These are phyloP conservation scores for Arctia plantaginis DNA, from an alignment of 2,888 invertebrate species.

Conservation along the genomic window DNA sequence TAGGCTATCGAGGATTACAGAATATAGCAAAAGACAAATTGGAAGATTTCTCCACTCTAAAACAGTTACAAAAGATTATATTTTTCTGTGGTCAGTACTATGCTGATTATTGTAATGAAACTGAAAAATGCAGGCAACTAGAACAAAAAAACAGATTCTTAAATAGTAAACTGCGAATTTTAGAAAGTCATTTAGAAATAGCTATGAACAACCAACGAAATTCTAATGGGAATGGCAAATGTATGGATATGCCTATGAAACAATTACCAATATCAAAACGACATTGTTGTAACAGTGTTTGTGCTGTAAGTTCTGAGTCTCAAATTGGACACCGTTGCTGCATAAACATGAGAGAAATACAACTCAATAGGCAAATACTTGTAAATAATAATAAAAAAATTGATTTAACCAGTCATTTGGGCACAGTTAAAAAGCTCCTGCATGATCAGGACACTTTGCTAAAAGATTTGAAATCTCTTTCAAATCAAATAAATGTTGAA, in stretches of 20 bases:
- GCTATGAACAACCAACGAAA: conserved; percentile 57
- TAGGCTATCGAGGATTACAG: conserved; percentile 64
- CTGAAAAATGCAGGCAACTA: conserved; percentile 53
- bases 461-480: conserved; percentile 60
- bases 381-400: conserved; percentile 22
- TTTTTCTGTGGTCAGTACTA: conserved; percentile 66
- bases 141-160: conserved; percentile 68
- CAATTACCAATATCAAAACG: conserved; percentile 15
- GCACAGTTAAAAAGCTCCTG: conserved; percentile 63
- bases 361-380: conserved; percentile 30
- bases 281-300: conserved; percentile 17
- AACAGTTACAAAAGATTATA: conserved; percentile 66
- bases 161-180: conserved; percentile 62
- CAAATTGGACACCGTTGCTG: conserved; percentile 26
- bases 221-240: conserved; percentile 21
- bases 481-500: conserved; percentile 44
- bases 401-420: conserved; percentile 63
- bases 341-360: conserved; percentile 36
- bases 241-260: background rate
- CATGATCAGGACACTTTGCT: conserved; percentile 65
- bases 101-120: conserved; percentile 62
- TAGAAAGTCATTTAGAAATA: conserved; percentile 59
- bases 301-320: conserved; percentile 34
- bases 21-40: conserved; percentile 52
- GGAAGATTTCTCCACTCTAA: conserved; percentile 51